Evolutionary conservation across 2,888 invertebrate species (phyloP), one percentile per base, ranked within the genome.

Genomic region (Notodonta dromedarius): DNA sequence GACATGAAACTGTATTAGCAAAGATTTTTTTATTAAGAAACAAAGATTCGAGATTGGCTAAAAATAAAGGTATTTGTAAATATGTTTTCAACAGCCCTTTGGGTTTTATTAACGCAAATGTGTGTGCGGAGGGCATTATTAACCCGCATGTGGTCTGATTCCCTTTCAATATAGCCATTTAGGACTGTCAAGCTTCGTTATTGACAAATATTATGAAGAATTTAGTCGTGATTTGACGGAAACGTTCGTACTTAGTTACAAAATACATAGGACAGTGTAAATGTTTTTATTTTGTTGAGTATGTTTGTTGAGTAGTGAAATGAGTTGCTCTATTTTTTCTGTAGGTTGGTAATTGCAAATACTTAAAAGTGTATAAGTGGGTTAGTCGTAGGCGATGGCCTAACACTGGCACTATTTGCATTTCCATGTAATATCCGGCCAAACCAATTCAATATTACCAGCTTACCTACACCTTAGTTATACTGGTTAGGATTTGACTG

Each of bases 381-480:
- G 54, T 54, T 54, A 54, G 39, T 54, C 54, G 54, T 54, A 54
- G 54, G 54, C 54, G 54, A 54, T 39, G 39, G 14, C n/a, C 54
- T n/a, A 39, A 54, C 39, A 39, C 35, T 39, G 54, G n/a, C n/a
- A 39, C n/a, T 54, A 54, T 54, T 54, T 54, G 39, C 24, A 39
- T 53, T 9, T 24, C 0, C 35, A 24, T 35, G 35, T 14, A 54
- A 54, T 39, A 39, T 54, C 54, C 54, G 54, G 14, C 9, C 4
- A 11, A 11, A 3, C 42, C 42, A 4, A 42, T 42, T 42, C 11
- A 11, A 11, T 0, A 42, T 42, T 3, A 1, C 9, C 11, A 42
- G 9, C 9, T 11, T 11, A 11, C 9, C 4, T 42, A 40, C 2
- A 8, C 6, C 9, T 1, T 42, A 42, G 12, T 11, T 4, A 11